Conservation (phyloP, 1,140 invertebrate genomes). For the Drosophila nigrodunni region DNA sequence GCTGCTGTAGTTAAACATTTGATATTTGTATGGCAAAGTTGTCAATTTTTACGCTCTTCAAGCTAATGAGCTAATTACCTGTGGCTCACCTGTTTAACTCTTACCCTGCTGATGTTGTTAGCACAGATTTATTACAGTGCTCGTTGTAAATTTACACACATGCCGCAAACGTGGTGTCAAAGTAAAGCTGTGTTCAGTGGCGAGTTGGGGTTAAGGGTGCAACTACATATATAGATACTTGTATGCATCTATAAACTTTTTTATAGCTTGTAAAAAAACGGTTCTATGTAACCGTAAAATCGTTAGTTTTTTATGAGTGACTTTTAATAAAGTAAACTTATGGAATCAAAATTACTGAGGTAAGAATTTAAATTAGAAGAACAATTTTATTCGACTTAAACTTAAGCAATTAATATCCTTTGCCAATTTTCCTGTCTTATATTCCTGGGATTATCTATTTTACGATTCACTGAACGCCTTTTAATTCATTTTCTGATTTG, state of each 20-base stretch:
- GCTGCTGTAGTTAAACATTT: slow-evolving; percentile 14
- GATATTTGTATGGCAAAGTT: slow-evolving; percentile 36
- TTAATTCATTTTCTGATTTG: slow-evolving; percentile 1
- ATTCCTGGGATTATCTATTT: background rate
- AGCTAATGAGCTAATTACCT: slow-evolving; percentile 44
- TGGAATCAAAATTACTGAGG: background rate
- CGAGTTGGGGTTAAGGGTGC: too few relatives aligned
- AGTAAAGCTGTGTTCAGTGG: background rate
- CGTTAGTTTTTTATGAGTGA: background rate
- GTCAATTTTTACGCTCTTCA: slow-evolving; percentile 18
- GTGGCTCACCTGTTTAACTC: slow-evolving; percentile 7
- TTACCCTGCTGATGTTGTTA: slow-evolving; percentile 10
- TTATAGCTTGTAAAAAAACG: too few relatives aligned
- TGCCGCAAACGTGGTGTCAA: background rate
- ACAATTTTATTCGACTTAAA: too few relatives aligned
- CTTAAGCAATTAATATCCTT: too few relatives aligned
- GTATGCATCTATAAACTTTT: too few relatives aligned
- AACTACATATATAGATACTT: too few relatives aligned
- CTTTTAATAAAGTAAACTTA: background rate
- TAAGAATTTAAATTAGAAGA: background rate
- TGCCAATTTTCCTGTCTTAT: too few relatives aligned
- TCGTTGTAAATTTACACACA: slow-evolving; percentile 16
- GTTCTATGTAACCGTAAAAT: too few relatives aligned
- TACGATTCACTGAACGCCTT: background rate
- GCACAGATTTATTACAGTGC: slow-evolving; percentile 30